phyloP scores from a whole-genome alignment of 2,113 vertebrate genomes.

The Hoplias malabaricus region DNA sequence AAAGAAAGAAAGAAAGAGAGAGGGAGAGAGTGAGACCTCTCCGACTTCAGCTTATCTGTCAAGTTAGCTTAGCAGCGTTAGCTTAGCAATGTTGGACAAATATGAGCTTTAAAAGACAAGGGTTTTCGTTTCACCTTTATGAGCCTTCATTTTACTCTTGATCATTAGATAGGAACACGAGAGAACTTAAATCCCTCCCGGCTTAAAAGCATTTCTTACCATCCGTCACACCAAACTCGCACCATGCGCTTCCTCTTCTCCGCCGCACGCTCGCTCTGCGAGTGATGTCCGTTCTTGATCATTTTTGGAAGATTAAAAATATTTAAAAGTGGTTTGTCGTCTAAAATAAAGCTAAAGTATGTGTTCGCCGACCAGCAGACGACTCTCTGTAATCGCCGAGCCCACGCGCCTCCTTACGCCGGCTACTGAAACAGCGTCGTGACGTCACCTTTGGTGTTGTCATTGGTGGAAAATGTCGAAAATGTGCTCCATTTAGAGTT shows the following conservation, averaged over 20 bases:
- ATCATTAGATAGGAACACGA: too few species aligned
- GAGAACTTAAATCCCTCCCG: too few species aligned
- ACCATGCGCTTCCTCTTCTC: slow-evolving; percentile 76
- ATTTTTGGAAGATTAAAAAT: slow-evolving; percentile 60
- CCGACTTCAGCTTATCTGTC: not conserved
- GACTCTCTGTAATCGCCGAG: not conserved
- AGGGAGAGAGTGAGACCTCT: not conserved
- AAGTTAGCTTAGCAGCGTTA: not conserved
- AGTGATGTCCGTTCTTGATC: slow-evolving; percentile 83
- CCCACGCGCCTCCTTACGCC: slow-evolving; percentile 16
- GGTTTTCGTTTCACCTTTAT: too few species aligned
- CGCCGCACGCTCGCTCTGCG: slow-evolving; percentile 50
- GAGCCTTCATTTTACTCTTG: too few species aligned
- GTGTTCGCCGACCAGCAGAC: not conserved
- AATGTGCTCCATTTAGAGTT: too few species aligned
- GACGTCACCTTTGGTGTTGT: not conserved
- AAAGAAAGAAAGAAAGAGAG: not conserved
- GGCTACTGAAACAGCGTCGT: not conserved
- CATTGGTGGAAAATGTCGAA: too few species aligned
- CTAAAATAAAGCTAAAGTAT: too few species aligned
- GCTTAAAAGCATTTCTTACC: too few species aligned
- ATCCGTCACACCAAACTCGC: slow-evolving; percentile 93
- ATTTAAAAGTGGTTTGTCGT: too few species aligned
- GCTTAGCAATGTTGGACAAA: too few species aligned
- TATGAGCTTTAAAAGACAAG: too few species aligned